Percentiles rank a stretch among this genome's conserved stretches.
Conservation (phyloP, 2,113 vertebrate genomes). For the Heptranchias perlo region DNA sequence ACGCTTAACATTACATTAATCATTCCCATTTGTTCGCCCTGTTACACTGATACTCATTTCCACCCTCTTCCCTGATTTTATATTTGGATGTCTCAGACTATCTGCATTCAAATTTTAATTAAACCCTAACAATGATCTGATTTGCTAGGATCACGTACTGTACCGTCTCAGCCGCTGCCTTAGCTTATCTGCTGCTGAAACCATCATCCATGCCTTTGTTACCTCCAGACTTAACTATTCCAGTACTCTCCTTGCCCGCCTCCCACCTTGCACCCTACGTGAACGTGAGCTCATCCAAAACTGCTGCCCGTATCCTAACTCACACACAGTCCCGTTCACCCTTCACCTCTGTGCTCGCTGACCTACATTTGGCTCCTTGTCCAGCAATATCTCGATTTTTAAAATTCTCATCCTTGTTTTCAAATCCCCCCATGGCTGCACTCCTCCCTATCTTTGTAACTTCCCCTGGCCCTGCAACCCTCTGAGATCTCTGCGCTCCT, state of each 20-base stretch:
- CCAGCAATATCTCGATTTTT: background rate
- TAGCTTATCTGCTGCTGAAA: background rate
- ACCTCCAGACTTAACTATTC: background rate
- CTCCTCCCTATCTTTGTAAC: background rate
- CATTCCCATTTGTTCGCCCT: background rate
- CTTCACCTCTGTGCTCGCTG: background rate
- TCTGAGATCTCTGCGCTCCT: too few relatives aligned
- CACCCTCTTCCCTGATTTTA: background rate
- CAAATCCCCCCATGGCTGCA: background rate
- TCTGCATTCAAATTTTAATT: background rate
- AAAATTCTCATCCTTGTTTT: background rate
- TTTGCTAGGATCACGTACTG: background rate
- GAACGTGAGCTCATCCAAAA: background rate
- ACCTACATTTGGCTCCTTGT: background rate
- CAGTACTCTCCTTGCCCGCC: background rate
- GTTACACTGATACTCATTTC: background rate
- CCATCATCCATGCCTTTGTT: background rate
- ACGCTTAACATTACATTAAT: background rate
- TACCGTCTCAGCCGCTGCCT: background rate
- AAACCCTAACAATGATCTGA: background rate
- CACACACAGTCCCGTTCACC: background rate
- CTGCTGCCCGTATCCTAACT: background rate
- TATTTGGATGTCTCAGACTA: background rate
- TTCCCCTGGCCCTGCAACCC: background rate
- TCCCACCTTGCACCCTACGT: background rate